phyloP scores from a whole-genome alignment of 2,113 vertebrate species.

The Pyxicephalus adspersus region DNA sequence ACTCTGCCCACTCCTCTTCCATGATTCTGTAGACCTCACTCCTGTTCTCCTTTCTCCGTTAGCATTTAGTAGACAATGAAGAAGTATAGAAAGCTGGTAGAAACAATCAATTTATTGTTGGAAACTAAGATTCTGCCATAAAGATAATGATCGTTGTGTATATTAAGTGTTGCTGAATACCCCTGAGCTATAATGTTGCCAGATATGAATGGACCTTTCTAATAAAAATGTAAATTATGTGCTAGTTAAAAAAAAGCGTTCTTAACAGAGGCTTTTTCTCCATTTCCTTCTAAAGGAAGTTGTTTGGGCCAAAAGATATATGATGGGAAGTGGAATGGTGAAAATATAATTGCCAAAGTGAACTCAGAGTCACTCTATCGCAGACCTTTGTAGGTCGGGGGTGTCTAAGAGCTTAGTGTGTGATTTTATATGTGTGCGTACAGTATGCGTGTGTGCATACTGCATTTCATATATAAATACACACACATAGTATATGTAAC shows the following conservation, averaged over 20 bases:
- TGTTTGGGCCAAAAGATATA: slow-evolving; percentile 39
- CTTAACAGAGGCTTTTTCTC: slow-evolving; percentile 45
- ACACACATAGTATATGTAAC: too few relatives aligned
- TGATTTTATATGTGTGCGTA: too few relatives aligned
- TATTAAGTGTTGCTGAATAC: slow-evolving; percentile 53
- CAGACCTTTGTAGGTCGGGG: slow-evolving; percentile 8
- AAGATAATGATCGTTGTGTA: slow-evolving; percentile 55
- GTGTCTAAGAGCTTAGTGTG: not conserved
- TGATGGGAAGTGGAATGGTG: slow-evolving; percentile 35
- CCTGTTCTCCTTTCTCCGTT: not conserved
- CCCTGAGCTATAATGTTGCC: slow-evolving; percentile 49
- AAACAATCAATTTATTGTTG: slow-evolving; percentile 51
- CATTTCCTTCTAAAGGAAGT: slow-evolving; percentile 42
- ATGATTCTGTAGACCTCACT: not conserved
- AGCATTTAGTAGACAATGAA: slow-evolving; percentile 4
- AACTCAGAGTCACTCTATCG: slow-evolving; percentile 20
- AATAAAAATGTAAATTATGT: slow-evolving; percentile 55
- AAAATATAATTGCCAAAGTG: slow-evolving; percentile 17
- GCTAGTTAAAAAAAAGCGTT: slow-evolving; percentile 21
- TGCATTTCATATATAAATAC: too few relatives aligned
- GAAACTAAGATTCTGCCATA: slow-evolving; percentile 18
- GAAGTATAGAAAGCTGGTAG: slow-evolving; percentile 34
- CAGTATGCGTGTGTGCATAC: too few relatives aligned
- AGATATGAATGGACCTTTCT: slow-evolving; percentile 53
- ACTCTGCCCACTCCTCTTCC: not conserved